Percentiles rank a stretch among this genome's conserved stretches.
Conservation (phyloP, 2,797 vertebrate species). For the Xyrichtys novacula region DNA sequence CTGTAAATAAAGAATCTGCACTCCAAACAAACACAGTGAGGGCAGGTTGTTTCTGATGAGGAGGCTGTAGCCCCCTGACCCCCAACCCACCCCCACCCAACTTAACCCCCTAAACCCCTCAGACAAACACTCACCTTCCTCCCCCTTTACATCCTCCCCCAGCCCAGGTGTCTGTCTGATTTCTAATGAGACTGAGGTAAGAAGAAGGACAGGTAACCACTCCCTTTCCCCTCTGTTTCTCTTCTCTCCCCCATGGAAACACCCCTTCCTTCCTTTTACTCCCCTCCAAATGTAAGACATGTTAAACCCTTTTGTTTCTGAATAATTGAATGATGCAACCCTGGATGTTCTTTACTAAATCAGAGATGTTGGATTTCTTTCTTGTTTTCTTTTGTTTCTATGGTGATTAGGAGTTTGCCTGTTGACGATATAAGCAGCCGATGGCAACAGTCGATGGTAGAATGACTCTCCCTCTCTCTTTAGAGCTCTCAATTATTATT, state of each 20-base stretch:
- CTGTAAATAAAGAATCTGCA: slow-evolving; percentile 87
- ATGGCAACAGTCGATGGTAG: slow-evolving; percentile 85
- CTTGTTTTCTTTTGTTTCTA: slow-evolving; percentile 78
- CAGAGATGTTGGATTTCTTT: slow-evolving; percentile 77
- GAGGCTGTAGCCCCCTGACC: slow-evolving; percentile 79
- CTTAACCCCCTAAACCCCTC: slow-evolving; percentile 46
- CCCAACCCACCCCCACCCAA: slow-evolving; percentile 59
- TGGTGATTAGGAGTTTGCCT: slow-evolving; percentile 95
- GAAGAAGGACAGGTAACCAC: slow-evolving; percentile 86
- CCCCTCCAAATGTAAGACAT: slow-evolving; percentile 80
- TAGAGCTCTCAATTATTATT: slow-evolving; percentile 96
- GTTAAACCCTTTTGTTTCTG: slow-evolving; percentile 70
- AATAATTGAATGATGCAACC: slow-evolving; percentile 81
- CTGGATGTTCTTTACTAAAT: slow-evolving; percentile 83
- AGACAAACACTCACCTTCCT: slow-evolving; percentile 42
- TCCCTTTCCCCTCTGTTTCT: slow-evolving; percentile 75
- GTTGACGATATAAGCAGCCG: slow-evolving; percentile 85
- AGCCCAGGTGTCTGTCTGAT: slow-evolving; percentile 85
- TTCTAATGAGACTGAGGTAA: slow-evolving; percentile 90
- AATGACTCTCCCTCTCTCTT: slow-evolving; percentile 91
- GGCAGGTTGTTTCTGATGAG: slow-evolving; percentile 70
- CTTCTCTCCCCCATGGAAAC: slow-evolving; percentile 43
- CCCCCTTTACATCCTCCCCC: slow-evolving; percentile 61
- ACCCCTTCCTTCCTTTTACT: slow-evolving; percentile 84
- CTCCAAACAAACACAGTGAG: slow-evolving; percentile 77